phyloP scores from a whole-genome alignment of 2,888 invertebrate genomes.

The Mesochorus sp. region DNA sequence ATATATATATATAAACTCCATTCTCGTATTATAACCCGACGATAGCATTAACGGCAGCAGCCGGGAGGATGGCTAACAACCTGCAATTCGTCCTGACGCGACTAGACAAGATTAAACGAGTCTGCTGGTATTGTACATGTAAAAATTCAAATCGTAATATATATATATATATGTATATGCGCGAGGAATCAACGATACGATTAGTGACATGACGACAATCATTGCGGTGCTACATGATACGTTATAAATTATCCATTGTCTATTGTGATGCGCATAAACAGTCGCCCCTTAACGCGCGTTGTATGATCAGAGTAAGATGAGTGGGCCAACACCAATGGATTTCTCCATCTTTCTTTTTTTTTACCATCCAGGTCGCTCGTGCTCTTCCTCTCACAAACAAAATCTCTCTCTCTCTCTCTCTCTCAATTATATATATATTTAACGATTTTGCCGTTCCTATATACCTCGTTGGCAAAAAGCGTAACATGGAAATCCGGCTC shows the following conservation, averaged over 20 bases:
- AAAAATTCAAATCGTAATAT: background rate
- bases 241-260: conserved; percentile 15
- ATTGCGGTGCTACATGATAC: background rate
- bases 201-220: background rate
- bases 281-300: background rate
- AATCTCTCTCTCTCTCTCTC: no score
- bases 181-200: background rate
- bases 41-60: conserved; percentile 42
- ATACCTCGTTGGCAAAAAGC: background rate
- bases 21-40: conserved; percentile 44
- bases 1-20: no score
- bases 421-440: no score
- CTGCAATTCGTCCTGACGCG: conserved; percentile 21
- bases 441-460: background rate
- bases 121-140: background rate
- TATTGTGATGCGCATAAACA: background rate
- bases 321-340: no score
- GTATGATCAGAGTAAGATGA: no score
- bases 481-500: conserved; percentile 15
- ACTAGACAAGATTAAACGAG: background rate
- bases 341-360: no score
- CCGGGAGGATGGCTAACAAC: conserved; percentile 34
- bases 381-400: no score
- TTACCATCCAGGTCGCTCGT: no score
- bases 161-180: background rate